Conservation (phyloP, 2,888 invertebrate genomes). For the Mayetiola destructor region DNA sequence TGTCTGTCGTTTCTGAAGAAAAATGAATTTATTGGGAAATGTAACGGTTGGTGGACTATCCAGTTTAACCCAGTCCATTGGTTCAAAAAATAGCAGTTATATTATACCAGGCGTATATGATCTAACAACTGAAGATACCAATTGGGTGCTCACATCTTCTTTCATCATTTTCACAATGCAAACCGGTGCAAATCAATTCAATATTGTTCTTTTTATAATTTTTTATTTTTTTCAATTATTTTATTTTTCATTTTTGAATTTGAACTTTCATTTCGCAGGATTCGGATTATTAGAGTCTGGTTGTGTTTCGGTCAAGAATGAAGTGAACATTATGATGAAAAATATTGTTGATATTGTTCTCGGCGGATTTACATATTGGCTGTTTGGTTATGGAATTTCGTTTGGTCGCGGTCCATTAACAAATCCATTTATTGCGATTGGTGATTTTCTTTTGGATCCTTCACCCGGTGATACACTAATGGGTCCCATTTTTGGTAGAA, state of each 20-base stretch:
- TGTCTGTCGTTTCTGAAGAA: too few species aligned
- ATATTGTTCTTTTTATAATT: background rate
- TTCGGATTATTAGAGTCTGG: conserved; percentile 91
- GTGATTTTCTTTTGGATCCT: conserved; percentile 66
- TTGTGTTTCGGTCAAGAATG: conserved; percentile 82
- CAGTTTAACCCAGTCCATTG: too few species aligned
- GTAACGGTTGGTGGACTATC: too few species aligned
- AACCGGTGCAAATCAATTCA: background rate
- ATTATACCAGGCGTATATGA: conserved; percentile 45
- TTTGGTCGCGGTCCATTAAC: conserved; percentile 60
- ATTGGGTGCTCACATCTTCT: conserved; percentile 71
- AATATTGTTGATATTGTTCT: conserved; percentile 85
- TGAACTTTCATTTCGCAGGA: too few species aligned
- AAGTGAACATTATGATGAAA: conserved; percentile 97
- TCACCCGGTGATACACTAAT: conserved; percentile 56
- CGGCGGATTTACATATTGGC: conserved; percentile 81
- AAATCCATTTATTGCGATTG: conserved; percentile 70
- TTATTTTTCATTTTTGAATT: conserved; percentile 3
- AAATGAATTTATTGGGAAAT: too few species aligned
- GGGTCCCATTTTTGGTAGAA: conserved; percentile 50
- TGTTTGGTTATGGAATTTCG: conserved; percentile 84
- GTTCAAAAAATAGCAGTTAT: conserved; percentile 30
- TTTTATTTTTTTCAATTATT: background rate
- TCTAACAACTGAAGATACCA: conserved; percentile 64
- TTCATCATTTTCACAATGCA: conserved; percentile 88